Conservation (phyloP, 1,140 invertebrate genomes). For the Habropoda laboriosa region DNA sequence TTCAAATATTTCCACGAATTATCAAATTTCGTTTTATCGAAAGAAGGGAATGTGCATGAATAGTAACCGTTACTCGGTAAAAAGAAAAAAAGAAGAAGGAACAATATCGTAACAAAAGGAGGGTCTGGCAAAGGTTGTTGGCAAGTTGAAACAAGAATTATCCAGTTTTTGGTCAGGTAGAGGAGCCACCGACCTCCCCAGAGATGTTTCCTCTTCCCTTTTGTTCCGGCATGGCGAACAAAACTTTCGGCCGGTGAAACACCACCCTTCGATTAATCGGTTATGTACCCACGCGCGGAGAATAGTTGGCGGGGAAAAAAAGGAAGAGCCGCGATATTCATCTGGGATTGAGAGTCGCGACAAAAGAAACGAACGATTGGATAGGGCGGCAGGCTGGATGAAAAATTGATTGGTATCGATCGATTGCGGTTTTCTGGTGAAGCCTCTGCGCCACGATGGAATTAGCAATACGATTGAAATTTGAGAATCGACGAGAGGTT, state of each 20-base stretch:
- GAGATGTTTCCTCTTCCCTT: conserved; percentile 11
- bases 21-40: background rate
- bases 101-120: background rate
- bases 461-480: conserved; percentile 69
- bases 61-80: too few species aligned
- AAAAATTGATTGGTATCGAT: conserved; percentile 69
- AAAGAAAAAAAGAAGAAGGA: background rate
- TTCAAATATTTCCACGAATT: too few species aligned
- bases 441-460: conserved; percentile 26
- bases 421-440: conserved; percentile 38
- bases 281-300: conserved; percentile 32
- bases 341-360: conserved; percentile 59
- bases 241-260: conserved; percentile 44
- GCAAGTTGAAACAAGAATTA: conserved; percentile 33
- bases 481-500: conserved; percentile 56
- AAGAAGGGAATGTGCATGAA: background rate
- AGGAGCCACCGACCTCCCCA: background rate
- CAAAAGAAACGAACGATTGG: conserved; percentile 62
- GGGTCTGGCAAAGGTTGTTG: background rate
- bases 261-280: conserved; percentile 62
- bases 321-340: conserved; percentile 58
- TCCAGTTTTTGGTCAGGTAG: conserved; percentile 34
- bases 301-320: conserved; percentile 34
- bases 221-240: conserved; percentile 37
- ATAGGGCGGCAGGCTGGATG: conserved; percentile 49